Conservation (phyloP, 2,113 vertebrate genomes). For the Elephas maximus region DNA sequence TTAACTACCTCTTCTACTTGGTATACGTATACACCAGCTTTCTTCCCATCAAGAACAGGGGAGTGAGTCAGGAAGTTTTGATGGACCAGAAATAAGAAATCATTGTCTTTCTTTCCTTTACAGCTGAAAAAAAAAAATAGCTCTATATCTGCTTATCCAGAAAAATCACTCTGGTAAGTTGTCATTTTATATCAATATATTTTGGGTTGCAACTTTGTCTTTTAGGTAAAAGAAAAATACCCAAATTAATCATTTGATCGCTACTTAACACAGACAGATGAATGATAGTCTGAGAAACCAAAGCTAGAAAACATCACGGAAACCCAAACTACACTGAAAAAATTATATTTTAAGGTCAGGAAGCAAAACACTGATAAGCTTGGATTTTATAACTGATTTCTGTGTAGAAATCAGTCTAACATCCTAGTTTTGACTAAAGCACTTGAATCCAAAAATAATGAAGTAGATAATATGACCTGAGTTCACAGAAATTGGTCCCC, state of each 20-base stretch:
- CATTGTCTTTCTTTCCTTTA: not conserved
- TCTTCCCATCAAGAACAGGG: not conserved
- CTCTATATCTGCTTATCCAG: not conserved
- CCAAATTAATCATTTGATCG: not conserved
- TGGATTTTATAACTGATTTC: conserved; percentile 10
- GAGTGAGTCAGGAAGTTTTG: not conserved
- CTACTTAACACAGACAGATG: conserved; percentile 19
- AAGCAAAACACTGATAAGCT: not conserved
- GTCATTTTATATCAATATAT: not conserved
- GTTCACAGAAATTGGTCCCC: not conserved
- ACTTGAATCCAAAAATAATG: conserved; percentile 56
- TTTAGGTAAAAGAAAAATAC: conserved; percentile 33
- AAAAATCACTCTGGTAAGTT: not conserved
- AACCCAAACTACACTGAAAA: not conserved
- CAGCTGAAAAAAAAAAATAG: not conserved
- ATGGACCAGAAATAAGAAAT: not conserved
- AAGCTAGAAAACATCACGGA: conserved; percentile 38
- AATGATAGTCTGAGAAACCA: not conserved
- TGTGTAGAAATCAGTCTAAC: conserved; percentile 53
- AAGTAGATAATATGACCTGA: conserved; percentile 9
- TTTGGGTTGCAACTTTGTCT: not conserved
- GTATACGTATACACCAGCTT: not conserved
- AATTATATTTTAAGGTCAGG: conserved; percentile 18
- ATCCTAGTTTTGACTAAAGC: conserved; percentile 15
- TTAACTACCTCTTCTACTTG: not conserved